Conservation (phyloP, 2,888 invertebrate species). For the Lithophane socia region DNA sequence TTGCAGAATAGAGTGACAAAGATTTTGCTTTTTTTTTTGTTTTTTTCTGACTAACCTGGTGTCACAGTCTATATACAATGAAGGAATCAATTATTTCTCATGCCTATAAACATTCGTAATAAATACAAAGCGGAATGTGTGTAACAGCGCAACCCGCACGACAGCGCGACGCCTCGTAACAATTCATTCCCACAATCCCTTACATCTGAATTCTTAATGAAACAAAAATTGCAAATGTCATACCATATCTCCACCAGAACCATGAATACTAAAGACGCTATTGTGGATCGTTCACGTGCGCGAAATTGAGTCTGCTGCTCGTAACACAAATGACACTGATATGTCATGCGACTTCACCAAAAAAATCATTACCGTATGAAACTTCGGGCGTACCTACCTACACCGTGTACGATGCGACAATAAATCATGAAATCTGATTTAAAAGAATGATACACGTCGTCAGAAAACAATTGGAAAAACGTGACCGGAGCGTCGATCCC, state of each 20-base stretch:
- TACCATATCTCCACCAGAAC: conserved; percentile 83
- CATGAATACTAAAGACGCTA: conserved; percentile 90
- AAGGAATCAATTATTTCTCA: conserved; percentile 44
- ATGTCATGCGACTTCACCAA: conserved; percentile 78
- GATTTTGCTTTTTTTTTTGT: too few relatives aligned
- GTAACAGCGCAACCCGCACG: conserved; percentile 50
- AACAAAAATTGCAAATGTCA: conserved; percentile 90
- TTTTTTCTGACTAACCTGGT: too few relatives aligned
- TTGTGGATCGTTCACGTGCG: conserved; percentile 85
- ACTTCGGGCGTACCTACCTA: conserved; percentile 50
- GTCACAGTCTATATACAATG: too few relatives aligned
- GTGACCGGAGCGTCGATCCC: conserved; percentile 84
- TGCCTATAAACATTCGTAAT: conserved; percentile 30
- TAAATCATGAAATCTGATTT: conserved; percentile 87
- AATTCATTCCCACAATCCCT: conserved; percentile 86
- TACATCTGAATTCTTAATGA: conserved; percentile 89
- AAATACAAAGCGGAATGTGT: conserved; percentile 51
- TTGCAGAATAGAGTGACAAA: conserved; percentile 3
- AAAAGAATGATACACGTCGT: conserved; percentile 89
- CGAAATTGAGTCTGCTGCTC: conserved; percentile 84
- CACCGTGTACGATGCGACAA: conserved; percentile 72
- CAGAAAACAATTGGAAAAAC: conserved; percentile 90
- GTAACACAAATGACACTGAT: conserved; percentile 84
- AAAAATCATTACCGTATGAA: conserved; percentile 60
- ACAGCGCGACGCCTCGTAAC: conserved; percentile 66